Evolutionary conservation across 2,797 vertebrate species (phyloP).

Genomic region (Channallabes apus): DNA sequence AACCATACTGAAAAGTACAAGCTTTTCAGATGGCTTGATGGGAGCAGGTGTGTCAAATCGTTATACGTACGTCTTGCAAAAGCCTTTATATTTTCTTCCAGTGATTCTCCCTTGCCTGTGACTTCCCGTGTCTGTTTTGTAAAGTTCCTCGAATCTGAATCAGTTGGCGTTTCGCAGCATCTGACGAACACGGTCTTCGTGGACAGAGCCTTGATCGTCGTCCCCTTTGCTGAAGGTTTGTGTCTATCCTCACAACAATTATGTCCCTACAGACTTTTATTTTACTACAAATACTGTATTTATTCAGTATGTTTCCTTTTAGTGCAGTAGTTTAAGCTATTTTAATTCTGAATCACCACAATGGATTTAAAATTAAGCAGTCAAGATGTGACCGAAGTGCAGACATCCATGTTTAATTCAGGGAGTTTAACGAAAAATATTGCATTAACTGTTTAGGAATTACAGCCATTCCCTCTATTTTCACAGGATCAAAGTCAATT

Average conservation of each 20-base stretch:
- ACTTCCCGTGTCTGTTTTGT: conserved; percentile 99
- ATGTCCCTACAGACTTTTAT: background rate
- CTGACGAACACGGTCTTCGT: conserved; percentile 99
- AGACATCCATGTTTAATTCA: no score
- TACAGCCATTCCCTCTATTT: no score
- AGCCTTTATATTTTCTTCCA: conserved; percentile 83
- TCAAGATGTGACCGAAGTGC: no score
- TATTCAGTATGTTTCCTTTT: no score
- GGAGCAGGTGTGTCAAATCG: conserved; percentile 52
- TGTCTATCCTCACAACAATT: conserved; percentile 61
- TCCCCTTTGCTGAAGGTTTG: conserved; percentile 99
- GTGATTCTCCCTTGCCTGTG: conserved; percentile 99
- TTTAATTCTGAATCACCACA: background rate
- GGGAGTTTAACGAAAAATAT: no score
- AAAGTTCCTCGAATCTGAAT: conserved; percentile 98
- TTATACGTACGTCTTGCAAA: conserved; percentile 79
- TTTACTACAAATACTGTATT: background rate
- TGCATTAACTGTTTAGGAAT: no score
- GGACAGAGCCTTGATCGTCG: conserved; percentile 98
- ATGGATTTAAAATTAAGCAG: no score
- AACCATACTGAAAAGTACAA: conserved; percentile 12
- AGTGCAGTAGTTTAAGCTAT: background rate
- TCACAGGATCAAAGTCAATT: no score
- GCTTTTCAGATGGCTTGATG: conserved; percentile 28
- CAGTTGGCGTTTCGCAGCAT: conserved; percentile 97